phyloP scores from a whole-genome alignment of 1,140 invertebrate genomes.

The Trinorchestia longiramus region DNA sequence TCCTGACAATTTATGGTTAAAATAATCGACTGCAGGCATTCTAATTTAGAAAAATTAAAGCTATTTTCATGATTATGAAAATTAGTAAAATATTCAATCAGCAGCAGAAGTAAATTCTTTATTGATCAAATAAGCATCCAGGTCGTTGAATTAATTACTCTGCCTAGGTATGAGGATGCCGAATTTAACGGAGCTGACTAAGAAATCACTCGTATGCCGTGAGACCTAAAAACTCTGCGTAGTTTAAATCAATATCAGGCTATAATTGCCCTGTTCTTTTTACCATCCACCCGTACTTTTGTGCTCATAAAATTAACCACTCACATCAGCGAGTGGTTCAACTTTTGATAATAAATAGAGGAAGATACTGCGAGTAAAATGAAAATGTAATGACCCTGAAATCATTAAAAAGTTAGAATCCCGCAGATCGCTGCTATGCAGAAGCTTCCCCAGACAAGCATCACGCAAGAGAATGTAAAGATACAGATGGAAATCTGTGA shows the following conservation, averaged over 20 bases:
- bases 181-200: not conserved
- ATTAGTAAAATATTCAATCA: no score
- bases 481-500: no score
- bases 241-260: not conserved
- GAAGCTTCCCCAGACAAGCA: not conserved
- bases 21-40: no score
- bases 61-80: no score
- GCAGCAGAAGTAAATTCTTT: not conserved
- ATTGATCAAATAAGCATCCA: not conserved
- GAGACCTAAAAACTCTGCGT: not conserved
- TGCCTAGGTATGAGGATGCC: not conserved
- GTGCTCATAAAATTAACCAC: not conserved
- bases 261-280: not conserved
- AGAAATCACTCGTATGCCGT: no score
- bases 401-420: not conserved
- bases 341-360: not conserved
- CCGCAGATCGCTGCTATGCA: not conserved
- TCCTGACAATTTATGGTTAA: no score
- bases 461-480: not conserved
- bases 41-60: no score
- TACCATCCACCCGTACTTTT: not conserved
- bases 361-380: not conserved
- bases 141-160: not conserved
- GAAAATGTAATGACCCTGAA: no score
- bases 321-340: not conserved